A percentile compares a stretch with the other conserved stretches of the same genome.
phyloP scores from a whole-genome alignment of 2,888 invertebrate genomes.

The Erebia epiphron region DNA sequence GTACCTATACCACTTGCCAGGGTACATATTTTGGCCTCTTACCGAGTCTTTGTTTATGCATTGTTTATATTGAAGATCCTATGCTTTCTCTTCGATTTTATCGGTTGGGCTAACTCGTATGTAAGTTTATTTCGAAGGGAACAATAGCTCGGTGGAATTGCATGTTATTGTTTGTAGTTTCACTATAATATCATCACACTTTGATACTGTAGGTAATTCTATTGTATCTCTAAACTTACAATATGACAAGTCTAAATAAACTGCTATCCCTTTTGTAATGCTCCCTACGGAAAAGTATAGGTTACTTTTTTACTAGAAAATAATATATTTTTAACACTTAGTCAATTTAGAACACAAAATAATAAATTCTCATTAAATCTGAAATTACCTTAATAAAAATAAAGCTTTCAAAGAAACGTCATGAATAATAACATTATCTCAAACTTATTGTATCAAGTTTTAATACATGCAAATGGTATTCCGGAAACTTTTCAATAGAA shows the following conservation, averaged over 20 bases:
- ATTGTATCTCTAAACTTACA: too few species aligned
- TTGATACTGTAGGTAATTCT: background rate
- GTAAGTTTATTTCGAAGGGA: constrained; percentile 12
- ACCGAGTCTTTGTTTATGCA: constrained; percentile 30
- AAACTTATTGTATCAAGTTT: constrained; percentile 14
- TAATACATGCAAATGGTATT: constrained; percentile 21
- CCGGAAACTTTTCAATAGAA: constrained; percentile 18
- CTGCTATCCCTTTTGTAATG: too few species aligned
- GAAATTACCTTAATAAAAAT: constrained; percentile 5
- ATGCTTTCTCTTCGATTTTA: constrained; percentile 38
- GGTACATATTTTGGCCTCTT: constrained; percentile 15
- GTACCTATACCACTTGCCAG: background rate
- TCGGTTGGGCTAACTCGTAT: constrained; percentile 25
- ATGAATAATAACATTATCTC: constrained; percentile 19
- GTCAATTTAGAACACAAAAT: background rate
- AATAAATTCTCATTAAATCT: background rate
- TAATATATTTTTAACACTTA: too few species aligned
- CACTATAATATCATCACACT: background rate
- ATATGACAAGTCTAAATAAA: too few species aligned
- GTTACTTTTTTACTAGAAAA: background rate
- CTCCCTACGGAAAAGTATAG: too few species aligned
- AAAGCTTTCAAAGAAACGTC: background rate
- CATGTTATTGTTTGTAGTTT: constrained; percentile 13
- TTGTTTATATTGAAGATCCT: constrained; percentile 41
- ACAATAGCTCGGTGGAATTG: constrained; percentile 14